Evolutionary conservation across 2,888 invertebrate species (phyloP), one percentile per base, ranked within the genome.

Genomic region (Andrena haemorrhoa): DNA sequence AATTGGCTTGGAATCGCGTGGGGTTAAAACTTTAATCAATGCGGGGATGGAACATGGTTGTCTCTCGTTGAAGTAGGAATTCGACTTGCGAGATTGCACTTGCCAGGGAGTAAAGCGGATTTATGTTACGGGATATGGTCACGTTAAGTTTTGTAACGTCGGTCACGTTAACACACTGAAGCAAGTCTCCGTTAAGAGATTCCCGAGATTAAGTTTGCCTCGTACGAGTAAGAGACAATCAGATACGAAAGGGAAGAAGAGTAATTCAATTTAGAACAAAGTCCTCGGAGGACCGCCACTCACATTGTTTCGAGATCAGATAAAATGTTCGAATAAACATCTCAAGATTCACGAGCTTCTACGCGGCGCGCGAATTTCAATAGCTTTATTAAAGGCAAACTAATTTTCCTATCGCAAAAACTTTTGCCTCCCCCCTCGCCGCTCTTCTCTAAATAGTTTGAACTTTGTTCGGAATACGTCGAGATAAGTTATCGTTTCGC

Each of bases 21-120:
- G 80, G 84, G 84, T 86, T 84, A 85, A 86, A 88, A 86, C 78
- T 86, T 85, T 84, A 84, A 87, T 86, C 86, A 82, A 87, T 84
- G 73, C 72, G 74, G 73, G 75, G 79, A 78, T 74, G 65, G 79
- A 82, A 58, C 69, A 47, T 63, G 49, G 66, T 61, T 69, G 74
- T 80, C 74, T 74, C 70, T 20, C 61, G 69, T 66, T 75, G 78
- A 83, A 84, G 84, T 84, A 78, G 76, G 78, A 87, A 85, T 86
- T 82, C 75, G 69, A 68, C 70, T 75, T 75, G 73, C 49, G 74
- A 82, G 76, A 86, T 84, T 87, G 76, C 84, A 63, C 73, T 41
- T 72, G 73, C 56, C 49, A 63, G 41, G 70, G 66, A 64, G 53
- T 66, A 69, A 82, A 66, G 60, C 58, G 82, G 77, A 86, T 86